Conservation (phyloP, 2,797 vertebrate species). For the Sebastes alutus region DNA sequence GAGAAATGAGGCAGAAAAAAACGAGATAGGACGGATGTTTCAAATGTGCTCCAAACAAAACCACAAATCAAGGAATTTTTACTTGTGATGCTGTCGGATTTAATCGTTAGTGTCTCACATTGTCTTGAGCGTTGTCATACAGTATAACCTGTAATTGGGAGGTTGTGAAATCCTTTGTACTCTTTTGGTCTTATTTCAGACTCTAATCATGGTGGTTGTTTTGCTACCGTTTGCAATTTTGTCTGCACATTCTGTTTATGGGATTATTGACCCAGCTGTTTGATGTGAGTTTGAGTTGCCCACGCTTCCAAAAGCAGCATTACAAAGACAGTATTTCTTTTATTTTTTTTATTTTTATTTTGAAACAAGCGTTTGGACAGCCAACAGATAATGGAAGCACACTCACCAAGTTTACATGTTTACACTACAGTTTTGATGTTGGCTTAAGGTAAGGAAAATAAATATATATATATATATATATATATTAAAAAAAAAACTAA, state of each 20-base stretch:
- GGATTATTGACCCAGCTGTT: slow-evolving; percentile 58
- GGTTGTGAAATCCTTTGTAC: slow-evolving; percentile 64
- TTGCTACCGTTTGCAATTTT: slow-evolving; percentile 61
- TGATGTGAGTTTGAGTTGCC: slow-evolving; percentile 69
- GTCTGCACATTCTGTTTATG: slow-evolving; percentile 57
- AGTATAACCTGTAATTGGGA: slow-evolving; percentile 48
- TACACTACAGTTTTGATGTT: slow-evolving; percentile 80
- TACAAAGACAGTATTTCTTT: slow-evolving; percentile 47
- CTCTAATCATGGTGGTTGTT: slow-evolving; percentile 58
- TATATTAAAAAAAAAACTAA: slow-evolving; percentile 16
- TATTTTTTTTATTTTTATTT: slow-evolving; percentile 5
- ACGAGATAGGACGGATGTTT: slow-evolving; percentile 14
- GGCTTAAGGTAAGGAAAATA: slow-evolving; percentile 53
- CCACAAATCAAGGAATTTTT: slow-evolving; percentile 46
- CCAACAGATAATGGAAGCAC: slow-evolving; percentile 83
- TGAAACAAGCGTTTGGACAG: slow-evolving; percentile 53
- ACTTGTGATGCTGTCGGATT: slow-evolving; percentile 58
- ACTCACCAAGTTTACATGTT: slow-evolving; percentile 82
- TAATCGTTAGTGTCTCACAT: slow-evolving; percentile 60
- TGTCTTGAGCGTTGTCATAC: slow-evolving; percentile 64
- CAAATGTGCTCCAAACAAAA: slow-evolving; percentile 50
- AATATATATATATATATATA: background rate
- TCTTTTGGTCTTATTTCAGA: slow-evolving; percentile 64
- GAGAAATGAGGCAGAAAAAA: slow-evolving; percentile 17
- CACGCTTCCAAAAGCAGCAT: slow-evolving; percentile 62